Evolutionary conservation across 2,797 vertebrate species (phyloP), one percentile per base, ranked within the genome.

Genomic region (Gouania willdenowi): DNA sequence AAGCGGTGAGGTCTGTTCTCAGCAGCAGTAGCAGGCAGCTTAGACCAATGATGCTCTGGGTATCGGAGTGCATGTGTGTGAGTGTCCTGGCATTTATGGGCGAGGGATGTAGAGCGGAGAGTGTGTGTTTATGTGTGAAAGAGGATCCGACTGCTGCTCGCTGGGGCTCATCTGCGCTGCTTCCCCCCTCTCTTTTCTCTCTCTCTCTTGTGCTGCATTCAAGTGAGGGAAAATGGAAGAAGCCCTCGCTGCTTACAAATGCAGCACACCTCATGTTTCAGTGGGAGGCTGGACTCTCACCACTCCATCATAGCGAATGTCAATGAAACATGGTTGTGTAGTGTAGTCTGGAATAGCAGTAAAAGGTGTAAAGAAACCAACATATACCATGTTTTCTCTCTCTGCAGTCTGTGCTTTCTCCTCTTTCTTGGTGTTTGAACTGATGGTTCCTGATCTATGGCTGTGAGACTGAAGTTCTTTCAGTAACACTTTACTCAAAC

Each of bases 61-160:
- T 52, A 49, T 18, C 45, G 53, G 50, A 43, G 33, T 24, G 68
- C 58, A 53, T 66, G 67, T 65, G 71, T 37, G 25, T 56, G 39
- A 37, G 47, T 25, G 67, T 52, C 25, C 32, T 52, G 57, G 62
- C 30, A 50, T 71, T 27, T 55, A 63, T 60, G 54, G 58, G 48
- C 48, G 26, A 17, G 26, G 23, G 46, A 12, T 29, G 14, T 12
- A n/a, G 29, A 39, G 34, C 13, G 16, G 28, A 16, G 41, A 52
- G 51, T 54, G 41, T 25, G 41, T 17, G 64, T 53, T 62, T 53
- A 24, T 58, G 54, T 53, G 38, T 68, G 51, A 67, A 66, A 64
- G 50, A 57, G 33, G 70, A 77, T 41, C 55, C 48, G 59, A 65
- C 49, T 77, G 76, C 75, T 57, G 73, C 43, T 83, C 67, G 56